phyloP scores from a whole-genome alignment of 2,888 invertebrate genomes.

The Ectemnius cavifrons region DNA sequence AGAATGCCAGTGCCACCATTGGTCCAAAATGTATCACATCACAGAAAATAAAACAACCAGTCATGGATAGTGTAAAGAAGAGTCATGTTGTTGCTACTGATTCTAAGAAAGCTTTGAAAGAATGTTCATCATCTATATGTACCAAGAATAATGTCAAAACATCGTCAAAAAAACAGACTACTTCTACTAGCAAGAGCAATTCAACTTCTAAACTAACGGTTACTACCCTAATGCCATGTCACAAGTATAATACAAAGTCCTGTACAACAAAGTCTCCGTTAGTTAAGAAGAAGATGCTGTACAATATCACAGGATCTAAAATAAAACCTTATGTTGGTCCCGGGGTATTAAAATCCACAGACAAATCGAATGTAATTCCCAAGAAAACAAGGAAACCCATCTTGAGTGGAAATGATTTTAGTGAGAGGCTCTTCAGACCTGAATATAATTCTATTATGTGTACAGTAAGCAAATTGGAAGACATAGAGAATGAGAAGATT shows the following conservation, averaged over 20 bases:
- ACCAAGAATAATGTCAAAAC: too few relatives aligned
- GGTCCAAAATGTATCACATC: too few relatives aligned
- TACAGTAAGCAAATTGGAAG: constrained; percentile 66
- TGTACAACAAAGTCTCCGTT: constrained; percentile 20
- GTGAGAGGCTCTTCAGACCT: constrained; percentile 61
- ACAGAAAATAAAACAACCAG: too few relatives aligned
- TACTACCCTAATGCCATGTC: constrained; percentile 42
- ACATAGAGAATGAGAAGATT: constrained; percentile 61
- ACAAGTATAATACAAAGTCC: constrained; percentile 32
- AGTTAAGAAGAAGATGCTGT: constrained; percentile 55
- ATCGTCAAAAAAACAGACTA: too few relatives aligned
- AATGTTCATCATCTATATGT: too few relatives aligned
- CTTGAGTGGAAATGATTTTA: constrained; percentile 1
- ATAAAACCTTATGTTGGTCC: constrained; percentile 55
- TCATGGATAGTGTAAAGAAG: too few relatives aligned
- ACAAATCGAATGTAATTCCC: neutral
- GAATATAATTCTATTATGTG: constrained; percentile 71
- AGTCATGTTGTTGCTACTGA: too few relatives aligned
- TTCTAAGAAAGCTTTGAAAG: neutral
- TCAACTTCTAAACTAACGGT: constrained; percentile 30
- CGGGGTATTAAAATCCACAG: constrained; percentile 30
- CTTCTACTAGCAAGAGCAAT: neutral
- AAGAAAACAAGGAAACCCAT: neutral
- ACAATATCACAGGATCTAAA: constrained; percentile 45
- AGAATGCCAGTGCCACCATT: too few relatives aligned